Base-by-base conservation (phyloP, 2,888 invertebrate genomes). In the Meiosimyza decipiens region DNA sequence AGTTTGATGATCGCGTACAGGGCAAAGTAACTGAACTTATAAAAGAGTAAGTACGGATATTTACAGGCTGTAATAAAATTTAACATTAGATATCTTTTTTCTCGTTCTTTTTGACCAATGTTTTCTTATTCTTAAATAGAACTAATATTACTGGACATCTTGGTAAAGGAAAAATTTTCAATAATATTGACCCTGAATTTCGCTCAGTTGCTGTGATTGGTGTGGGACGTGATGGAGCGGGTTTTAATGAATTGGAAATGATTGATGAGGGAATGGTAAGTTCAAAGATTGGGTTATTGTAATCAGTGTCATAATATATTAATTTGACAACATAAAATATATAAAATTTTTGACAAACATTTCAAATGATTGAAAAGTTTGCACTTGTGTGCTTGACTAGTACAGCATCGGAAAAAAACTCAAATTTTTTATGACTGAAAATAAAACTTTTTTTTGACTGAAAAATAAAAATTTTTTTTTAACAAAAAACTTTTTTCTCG, bases 121-220 rank as follows among this genome's bases (percentile, higher is more conserved):
- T 13, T 9, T 57, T 33, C 28, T 40, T 11, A 51, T 28, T 40
- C 9, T 40, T 40, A 40, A 40, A 40, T 33, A 82, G 80, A 65
- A 75, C 77, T 0, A 77, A 72, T 13, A 76, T 86, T 22, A 76
- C 69, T 3, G 87, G 87, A 1, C 73, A 75, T 1, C 76, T 87
- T 47, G 86, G 85, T 55, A 80, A 79, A 67, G 85, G 85, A 0
- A 81, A 79, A 76, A 84, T 91, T 4, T 91, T 92, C 77, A 91
- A 90, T 82, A 91, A 90, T 76, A 83, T 92, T 60, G 90, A 90
- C 77, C 81, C 86, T 4, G 90, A 90, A 69, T 91, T 88, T 79
- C 88, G 88, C 78, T 87, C 90, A 5, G 88, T 94, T 0, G 92
- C 92, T 6, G 89, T 94, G 6, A 92, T 93, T 72, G 92, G 92